These are phyloP conservation scores for Dysdera silvatica DNA, from an alignment of 1,140 invertebrate genomes.

Conservation along the genomic window DNA sequence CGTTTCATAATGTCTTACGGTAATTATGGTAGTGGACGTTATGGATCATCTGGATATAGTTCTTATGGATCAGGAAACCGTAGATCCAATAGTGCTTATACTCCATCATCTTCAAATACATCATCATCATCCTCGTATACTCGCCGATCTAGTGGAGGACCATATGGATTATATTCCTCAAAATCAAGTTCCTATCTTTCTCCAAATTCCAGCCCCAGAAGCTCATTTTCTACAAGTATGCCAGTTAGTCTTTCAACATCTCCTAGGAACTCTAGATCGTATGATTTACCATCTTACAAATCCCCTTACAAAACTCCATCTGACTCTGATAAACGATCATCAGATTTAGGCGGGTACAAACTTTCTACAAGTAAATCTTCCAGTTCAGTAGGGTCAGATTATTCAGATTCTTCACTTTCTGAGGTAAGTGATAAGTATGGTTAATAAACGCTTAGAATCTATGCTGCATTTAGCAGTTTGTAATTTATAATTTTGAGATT, in stretches of 20 bases:
- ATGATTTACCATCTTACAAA: constrained; percentile 5
- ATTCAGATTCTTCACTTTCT: not conserved
- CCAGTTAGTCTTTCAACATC: too few species aligned
- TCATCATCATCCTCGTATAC: constrained; percentile 7
- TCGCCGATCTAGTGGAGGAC: constrained; percentile 1
- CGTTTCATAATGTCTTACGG: constrained; percentile 24
- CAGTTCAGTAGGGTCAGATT: constrained; percentile 7
- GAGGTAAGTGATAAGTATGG: constrained; percentile 13
- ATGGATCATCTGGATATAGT: constrained; percentile 8
- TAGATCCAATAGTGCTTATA: not conserved
- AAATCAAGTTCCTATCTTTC: constrained; percentile 11
- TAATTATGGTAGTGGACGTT: constrained; percentile 22
- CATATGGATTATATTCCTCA: constrained; percentile 11
- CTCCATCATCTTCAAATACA: not conserved
- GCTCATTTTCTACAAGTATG: constrained; percentile 11
- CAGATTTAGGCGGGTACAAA: constrained; percentile 6
- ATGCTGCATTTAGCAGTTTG: not conserved
- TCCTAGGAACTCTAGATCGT: too few species aligned
- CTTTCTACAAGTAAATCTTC: constrained; percentile 13
- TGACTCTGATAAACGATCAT: not conserved
- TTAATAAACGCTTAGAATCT: too few species aligned
- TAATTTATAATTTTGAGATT: not conserved
- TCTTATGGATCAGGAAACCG: constrained; percentile 8
- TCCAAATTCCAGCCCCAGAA: constrained; percentile 19
- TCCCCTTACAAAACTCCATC: constrained; percentile 6